Conservation (phyloP, 64 coral and sea anemone genomes). For the Trachythela sp. region DNA sequence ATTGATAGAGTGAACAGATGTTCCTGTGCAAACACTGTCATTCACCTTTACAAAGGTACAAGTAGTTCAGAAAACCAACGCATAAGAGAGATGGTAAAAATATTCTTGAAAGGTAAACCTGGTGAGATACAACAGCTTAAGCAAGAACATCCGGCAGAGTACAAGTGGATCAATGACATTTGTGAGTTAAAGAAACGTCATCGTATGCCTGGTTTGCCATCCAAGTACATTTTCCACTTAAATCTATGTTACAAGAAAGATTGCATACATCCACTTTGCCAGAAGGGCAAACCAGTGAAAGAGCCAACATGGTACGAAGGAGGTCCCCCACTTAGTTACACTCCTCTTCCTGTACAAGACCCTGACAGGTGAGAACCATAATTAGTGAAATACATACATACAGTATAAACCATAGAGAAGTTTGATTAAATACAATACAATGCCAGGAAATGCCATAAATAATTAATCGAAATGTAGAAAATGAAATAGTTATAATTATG, state of each 20-base stretch:
- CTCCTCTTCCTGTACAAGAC: constrained; percentile 45
- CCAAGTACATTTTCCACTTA: constrained; percentile 56
- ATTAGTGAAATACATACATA: not conserved
- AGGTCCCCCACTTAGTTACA: constrained; percentile 38
- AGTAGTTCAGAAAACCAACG: constrained; percentile 15
- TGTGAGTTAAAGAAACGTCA: constrained; percentile 12
- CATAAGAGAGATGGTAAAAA: constrained; percentile 9
- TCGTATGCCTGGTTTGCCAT: constrained; percentile 29
- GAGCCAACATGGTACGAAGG: constrained; percentile 26
- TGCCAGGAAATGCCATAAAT: too few species aligned
- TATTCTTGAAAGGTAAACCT: constrained; percentile 30
- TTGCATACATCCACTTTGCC: constrained; percentile 52
- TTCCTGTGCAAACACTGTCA: constrained; percentile 25
- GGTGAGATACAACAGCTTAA: not conserved
- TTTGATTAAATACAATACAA: too few species aligned
- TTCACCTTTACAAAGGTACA: constrained; percentile 49
- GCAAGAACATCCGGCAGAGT: constrained; percentile 18
- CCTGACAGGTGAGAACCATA: not conserved
- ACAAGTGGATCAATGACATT: constrained; percentile 42
- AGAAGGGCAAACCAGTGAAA: not conserved
- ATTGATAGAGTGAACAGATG: constrained; percentile 43
- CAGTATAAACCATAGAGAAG: too few species aligned
- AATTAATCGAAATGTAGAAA: too few species aligned
- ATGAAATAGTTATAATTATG: too few species aligned
- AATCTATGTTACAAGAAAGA: constrained; percentile 20